Percentiles rank a stretch among this genome's conserved stretches.
Conservation (phyloP, 2,888 invertebrate genomes). For the Liposcelis brunnea region DNA sequence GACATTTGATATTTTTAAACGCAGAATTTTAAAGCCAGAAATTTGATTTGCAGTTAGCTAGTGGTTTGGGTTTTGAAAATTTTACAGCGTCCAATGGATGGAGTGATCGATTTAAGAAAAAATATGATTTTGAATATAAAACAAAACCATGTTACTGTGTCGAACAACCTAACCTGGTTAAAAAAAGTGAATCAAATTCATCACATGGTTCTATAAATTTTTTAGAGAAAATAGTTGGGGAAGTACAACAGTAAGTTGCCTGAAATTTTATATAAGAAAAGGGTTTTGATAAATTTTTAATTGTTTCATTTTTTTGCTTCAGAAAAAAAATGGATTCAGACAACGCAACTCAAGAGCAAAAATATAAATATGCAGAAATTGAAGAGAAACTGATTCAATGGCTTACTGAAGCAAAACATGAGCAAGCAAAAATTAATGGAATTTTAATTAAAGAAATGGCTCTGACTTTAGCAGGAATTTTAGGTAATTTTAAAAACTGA, state of each 20-base stretch:
- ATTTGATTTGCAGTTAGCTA: constrained; percentile 2
- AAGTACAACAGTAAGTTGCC: too few species aligned
- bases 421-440: background rate
- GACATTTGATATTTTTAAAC: too few species aligned
- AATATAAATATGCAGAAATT: too few species aligned
- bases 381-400: background rate
- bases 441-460: constrained; percentile 4
- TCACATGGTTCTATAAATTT: background rate
- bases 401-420: background rate
- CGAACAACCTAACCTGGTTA: background rate
- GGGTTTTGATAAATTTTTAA: too few species aligned
- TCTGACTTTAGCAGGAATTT: background rate
- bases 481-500: constrained; percentile 3
- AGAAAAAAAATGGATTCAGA: background rate
- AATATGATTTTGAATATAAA: constrained; percentile 1
- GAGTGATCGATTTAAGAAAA: constrained; percentile 4
- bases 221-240: background rate
- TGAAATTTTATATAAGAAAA: too few species aligned
- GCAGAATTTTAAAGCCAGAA: too few species aligned
- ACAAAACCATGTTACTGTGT: background rate
- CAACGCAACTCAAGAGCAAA: background rate
- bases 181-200: background rate
- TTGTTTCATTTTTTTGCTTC: background rate
- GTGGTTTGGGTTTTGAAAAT: background rate
- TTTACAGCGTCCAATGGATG: constrained; percentile 7